Evolutionary conservation across 1,140 invertebrate genomes (phyloP), one percentile per base, ranked within the genome.

Genomic region (Bombus pyrosoma): DNA sequence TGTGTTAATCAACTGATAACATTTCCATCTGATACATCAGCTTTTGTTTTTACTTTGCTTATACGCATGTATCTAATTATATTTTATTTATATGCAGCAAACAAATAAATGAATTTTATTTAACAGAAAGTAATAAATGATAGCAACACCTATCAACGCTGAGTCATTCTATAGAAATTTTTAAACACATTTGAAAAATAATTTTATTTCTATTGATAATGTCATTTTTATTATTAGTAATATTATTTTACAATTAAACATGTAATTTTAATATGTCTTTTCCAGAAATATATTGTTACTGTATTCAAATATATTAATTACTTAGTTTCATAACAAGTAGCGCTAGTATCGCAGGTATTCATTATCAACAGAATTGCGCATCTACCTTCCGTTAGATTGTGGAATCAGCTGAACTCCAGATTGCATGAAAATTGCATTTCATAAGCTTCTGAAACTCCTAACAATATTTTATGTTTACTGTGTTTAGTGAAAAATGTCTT

Each of bases 401-500:
- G 32, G 18, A 53, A 74, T 75, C 32, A 75, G n/a, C 5, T 75
- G 43, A 34, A 13, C 34, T 10, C 1, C 1, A 25, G 3, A 25
- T 18, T 28, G 9, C 3, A 25, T 5, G 22, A 13, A 34, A 34
- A 74, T 32, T 74, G 22, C 6, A n/a, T 22, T 2, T 32, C 15
- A 28, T 18, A n/a, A 37, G 2, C 10, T 43, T 22, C 0, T 37
- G 10, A 25, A 13, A 41, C 18, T 53, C 47, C 22, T 53, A 53
- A 53, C 18, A 10, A 32, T 73, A 25, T 25, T 53, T 75, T 5
- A 34, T 43, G 6, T 75, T 22, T 25, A 59, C 1, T 47, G 18
- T 53, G 18, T 22, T 8, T 53, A 22, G 47, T 2, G 3, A 5
- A 85, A 73, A 80, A 85, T 85, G 83, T 53, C 57, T 4, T 39